phyloP scores from a whole-genome alignment of 2,797 vertebrate species.

The Anabacerthia variegaticeps region DNA sequence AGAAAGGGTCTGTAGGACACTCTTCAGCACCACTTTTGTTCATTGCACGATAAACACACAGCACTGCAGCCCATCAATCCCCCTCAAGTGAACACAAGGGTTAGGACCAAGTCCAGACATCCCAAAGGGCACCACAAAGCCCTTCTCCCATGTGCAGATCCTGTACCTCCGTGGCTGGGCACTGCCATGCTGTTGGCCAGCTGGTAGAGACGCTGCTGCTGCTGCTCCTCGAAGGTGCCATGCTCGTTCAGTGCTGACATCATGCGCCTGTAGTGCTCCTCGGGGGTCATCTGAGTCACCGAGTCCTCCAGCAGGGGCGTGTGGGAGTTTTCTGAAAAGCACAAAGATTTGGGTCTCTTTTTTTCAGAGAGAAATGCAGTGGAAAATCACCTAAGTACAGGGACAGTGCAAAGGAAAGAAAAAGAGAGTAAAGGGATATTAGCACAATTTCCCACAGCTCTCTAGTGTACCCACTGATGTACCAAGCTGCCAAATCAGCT shows the following conservation, averaged over 20 bases:
- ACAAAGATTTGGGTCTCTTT: neutral
- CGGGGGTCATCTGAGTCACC: conserved; percentile 91
- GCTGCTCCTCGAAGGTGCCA: conserved; percentile 91
- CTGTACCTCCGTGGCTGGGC: conserved; percentile 82
- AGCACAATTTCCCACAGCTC: neutral
- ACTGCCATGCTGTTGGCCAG: conserved; percentile 93
- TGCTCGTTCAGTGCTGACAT: conserved; percentile 93
- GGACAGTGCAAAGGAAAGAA: neutral
- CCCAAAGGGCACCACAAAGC: neutral
- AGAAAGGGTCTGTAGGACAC: neutral
- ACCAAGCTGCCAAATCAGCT: neutral
- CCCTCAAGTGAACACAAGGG: neutral
- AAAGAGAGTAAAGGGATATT: neutral
- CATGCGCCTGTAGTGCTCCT: conserved; percentile 95
- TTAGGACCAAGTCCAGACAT: fast-evolving
- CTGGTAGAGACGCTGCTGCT: conserved; percentile 91
- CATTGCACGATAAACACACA: fast-evolving
- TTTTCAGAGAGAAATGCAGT: neutral
- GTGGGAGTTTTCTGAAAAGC: conserved; percentile 85
- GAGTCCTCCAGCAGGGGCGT: conserved; percentile 85
- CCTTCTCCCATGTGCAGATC: neutral
- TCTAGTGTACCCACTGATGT: fast-evolving
- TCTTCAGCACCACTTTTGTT: neutral
- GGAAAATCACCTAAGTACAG: neutral
- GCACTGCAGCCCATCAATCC: neutral